These are phyloP conservation scores for Nipponia nippon DNA, from an alignment of 2,113 vertebrate species.

Conservation along the genomic window DNA sequence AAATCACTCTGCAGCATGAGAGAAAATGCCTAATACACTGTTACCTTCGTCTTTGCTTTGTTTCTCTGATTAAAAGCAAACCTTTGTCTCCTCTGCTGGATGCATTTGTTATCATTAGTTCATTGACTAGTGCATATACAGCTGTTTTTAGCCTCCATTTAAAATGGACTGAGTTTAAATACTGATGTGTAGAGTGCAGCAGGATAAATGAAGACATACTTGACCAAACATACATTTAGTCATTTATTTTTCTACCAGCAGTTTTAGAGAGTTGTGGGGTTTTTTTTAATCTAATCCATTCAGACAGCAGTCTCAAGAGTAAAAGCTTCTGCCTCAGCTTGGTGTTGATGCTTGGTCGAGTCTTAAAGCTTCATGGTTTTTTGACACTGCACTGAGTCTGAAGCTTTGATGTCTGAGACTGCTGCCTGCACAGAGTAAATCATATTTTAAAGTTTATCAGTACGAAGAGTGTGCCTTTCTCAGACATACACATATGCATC, in stretches of 20 bases:
- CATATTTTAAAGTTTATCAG: constrained; percentile 63
- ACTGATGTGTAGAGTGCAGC: not conserved
- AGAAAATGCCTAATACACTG: not conserved
- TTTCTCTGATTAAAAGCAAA: not conserved
- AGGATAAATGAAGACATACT: constrained; percentile 45
- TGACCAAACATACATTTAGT: constrained; percentile 35
- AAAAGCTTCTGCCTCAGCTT: constrained; percentile 61
- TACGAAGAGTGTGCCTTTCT: not conserved
- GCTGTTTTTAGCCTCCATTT: not conserved
- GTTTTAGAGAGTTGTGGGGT: not conserved
- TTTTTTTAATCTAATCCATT: constrained; percentile 37
- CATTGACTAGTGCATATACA: not conserved
- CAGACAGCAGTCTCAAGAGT: constrained; percentile 55
- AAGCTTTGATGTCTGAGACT: constrained; percentile 69
- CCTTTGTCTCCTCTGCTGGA: not conserved
- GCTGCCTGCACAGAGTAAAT: constrained; percentile 56
- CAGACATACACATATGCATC: not conserved
- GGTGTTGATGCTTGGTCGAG: constrained; percentile 58
- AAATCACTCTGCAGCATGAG: not conserved
- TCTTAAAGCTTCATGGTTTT: constrained; percentile 68
- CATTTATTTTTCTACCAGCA: constrained; percentile 50
- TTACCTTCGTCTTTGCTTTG: not conserved
- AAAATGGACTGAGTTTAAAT: constrained; percentile 3
- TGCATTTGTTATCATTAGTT: not conserved
- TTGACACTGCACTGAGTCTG: constrained; percentile 54